Base-by-base conservation (phyloP, 1,140 invertebrate genomes). In the Lycorma delicatula region DNA sequence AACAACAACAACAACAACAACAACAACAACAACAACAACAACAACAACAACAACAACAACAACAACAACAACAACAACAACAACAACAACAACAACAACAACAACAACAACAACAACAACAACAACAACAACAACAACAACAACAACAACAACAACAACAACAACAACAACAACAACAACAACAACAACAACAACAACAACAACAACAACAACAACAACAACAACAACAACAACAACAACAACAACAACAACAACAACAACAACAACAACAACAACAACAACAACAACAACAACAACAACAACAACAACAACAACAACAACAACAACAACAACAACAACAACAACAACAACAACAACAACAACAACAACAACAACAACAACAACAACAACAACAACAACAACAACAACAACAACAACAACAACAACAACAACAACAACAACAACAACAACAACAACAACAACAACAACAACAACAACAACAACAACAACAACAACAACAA, bases 1-100 rank as follows among this genome's bases (percentile, higher is more conserved):
- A 36, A 36, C 34, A 36, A 36, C 34, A 36, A 36, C 34, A 36
- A 36, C 34, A 36, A 36, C 34, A 36, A 36, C 34, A 36, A 36
- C 34, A 36, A 36, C 34, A 36, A 36, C 34, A 36, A 36, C 34
- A 36, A 36, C 34, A 36, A 36, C 34, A 36, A 36, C 34, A 36
- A 36, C 34, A 36, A 36, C 34, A 36, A 36, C 34, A 36, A 36
- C 34, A 36, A 36, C 34, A 36, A 36, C 34, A 36, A 36, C 34
- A 36, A 36, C 34, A 36, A 36, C 34, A 36, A 36, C 34, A 36
- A 36, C 34, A 36, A 36, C 34, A 36, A 36, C 34, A 36, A 36
- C 34, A 36, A 36, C 34, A 36, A 36, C 34, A 36, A 36, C 34
- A 36, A 36, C 34, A 36, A 36, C 34, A 36, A 36, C 34, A 36